These are phyloP conservation scores for Heterocephalus glaber DNA, from an alignment of 2,113 vertebrate genomes.

Conservation along the genomic window DNA sequence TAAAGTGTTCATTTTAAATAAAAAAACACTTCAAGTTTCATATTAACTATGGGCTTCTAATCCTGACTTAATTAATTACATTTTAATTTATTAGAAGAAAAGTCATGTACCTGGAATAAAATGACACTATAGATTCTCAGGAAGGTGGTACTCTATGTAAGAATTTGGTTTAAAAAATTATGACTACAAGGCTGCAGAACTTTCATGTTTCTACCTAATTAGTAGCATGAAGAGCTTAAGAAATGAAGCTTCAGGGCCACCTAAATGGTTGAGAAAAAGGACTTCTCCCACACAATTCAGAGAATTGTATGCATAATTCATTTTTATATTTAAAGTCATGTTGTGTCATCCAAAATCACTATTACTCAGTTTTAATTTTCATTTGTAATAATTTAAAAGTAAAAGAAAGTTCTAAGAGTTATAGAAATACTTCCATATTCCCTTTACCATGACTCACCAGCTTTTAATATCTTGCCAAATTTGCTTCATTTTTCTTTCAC, in stretches of 20 bases:
- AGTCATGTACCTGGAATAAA: background rate
- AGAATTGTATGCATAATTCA: background rate
- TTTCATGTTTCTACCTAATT: background rate
- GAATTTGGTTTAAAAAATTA: background rate
- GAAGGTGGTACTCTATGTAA: background rate
- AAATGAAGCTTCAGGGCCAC: background rate
- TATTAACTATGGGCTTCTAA: slow-evolving; percentile 24
- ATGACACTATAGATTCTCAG: background rate
- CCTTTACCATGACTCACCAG: background rate
- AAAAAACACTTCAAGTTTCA: background rate
- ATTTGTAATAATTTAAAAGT: background rate
- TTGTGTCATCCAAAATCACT: background rate
- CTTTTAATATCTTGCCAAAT: background rate
- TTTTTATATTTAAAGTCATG: background rate
- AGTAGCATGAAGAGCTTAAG: background rate
- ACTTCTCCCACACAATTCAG: background rate
- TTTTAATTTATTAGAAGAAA: background rate
- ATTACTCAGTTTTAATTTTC: background rate
- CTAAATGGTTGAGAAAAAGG: background rate
- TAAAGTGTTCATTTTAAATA: background rate
- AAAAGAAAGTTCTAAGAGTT: background rate
- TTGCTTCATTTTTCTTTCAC: background rate
- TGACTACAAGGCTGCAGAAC: background rate
- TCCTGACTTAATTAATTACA: background rate
- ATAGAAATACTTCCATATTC: background rate